These are phyloP conservation scores for Caenorhabditis zanzibari DNA, from an alignment of 2,888 invertebrate species.

Conservation along the genomic window DNA sequence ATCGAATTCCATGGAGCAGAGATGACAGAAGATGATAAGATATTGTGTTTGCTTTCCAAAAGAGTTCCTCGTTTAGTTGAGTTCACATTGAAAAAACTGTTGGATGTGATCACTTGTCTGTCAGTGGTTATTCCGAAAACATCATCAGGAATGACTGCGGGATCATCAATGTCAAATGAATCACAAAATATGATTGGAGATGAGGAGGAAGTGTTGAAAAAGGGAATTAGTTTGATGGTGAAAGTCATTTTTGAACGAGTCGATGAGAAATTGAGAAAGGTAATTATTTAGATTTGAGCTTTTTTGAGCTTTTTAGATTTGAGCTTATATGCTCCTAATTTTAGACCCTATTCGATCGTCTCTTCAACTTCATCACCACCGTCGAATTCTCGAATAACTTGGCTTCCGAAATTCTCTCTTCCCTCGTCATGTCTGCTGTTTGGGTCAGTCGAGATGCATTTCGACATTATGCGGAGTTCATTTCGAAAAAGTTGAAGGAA, in stretches of 20 bases:
- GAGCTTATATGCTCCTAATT: not conserved
- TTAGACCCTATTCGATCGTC: slow-evolving; percentile 52
- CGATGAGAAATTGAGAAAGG: slow-evolving; percentile 32
- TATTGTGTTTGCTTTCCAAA: slow-evolving; percentile 46
- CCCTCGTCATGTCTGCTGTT: slow-evolving; percentile 49
- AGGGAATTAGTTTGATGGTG: not conserved
- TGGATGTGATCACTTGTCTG: slow-evolving; percentile 49
- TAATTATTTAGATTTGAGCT: not conserved
- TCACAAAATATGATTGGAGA: slow-evolving; percentile 25
- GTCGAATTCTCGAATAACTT: slow-evolving; percentile 60
- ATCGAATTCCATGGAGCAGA: slow-evolving; percentile 21
- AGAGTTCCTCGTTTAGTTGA: slow-evolving; percentile 42
- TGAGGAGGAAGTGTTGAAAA: slow-evolving; percentile 33
- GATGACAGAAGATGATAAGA: slow-evolving; percentile 46
- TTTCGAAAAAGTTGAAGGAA: slow-evolving; percentile 52
- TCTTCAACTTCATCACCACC: slow-evolving; percentile 50
- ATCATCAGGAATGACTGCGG: slow-evolving; percentile 51
- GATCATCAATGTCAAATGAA: slow-evolving; percentile 46
- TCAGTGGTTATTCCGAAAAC: slow-evolving; percentile 64
- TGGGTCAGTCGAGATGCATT: slow-evolving; percentile 46
- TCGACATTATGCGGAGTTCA: slow-evolving; percentile 52
- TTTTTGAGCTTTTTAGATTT: no score
- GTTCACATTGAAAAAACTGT: slow-evolving; percentile 34
- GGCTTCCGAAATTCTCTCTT: slow-evolving; percentile 59
- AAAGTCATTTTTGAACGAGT: slow-evolving; percentile 32